Base-by-base conservation (phyloP, 2,888 invertebrate genomes). In the Cactoblastis cactorum region DNA sequence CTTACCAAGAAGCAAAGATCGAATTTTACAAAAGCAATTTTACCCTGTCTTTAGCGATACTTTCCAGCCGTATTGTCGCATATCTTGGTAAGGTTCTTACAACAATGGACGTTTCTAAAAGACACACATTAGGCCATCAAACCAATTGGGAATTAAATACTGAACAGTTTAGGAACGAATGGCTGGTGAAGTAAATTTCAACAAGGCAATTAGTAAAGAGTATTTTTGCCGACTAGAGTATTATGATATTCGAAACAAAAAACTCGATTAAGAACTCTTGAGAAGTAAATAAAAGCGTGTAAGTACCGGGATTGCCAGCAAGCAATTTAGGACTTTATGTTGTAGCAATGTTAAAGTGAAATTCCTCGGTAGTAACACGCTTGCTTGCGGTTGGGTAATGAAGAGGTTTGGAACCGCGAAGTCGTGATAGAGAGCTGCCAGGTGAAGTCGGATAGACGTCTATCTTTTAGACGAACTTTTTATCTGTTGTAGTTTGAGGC, bases 391-490 rank as follows among this genome's bases (percentile, higher is more conserved):
- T n/a, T n/a, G n/a, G n/a, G n/a, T n/a, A n/a, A n/a, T n/a, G n/a
- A n/a, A n/a, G n/a, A n/a, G n/a, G n/a, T 51, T 53, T 49, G 49
- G 55, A 52, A 28, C 43, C 43, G 28, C 52, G 59, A 59, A 61
- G 56, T 61, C 56, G 59, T 53, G 59, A 59, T 67, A 70, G 77
- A 76, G 75, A 77, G 80, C 78, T 74, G 75, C 68, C 69, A 65
- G 63, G 62, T 41, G 15, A 53, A 18, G 63, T 58, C 9, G 63
- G 33, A 24, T 62, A 62, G 45, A 46, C 63, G 65, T 70, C 84
- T 90, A 90, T 90, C 89, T 90, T 61, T 88, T 89, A 35, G 89
- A 85, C 32, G 88, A 87, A 67, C 88, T 90, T 63, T 90, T 90
- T 64, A 90, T 89, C 69, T 90, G 89, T 69, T 90, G 88, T 14